phyloP scores from a whole-genome alignment of 2,113 vertebrate species.

The Oncorhynchus tshawytscha region DNA sequence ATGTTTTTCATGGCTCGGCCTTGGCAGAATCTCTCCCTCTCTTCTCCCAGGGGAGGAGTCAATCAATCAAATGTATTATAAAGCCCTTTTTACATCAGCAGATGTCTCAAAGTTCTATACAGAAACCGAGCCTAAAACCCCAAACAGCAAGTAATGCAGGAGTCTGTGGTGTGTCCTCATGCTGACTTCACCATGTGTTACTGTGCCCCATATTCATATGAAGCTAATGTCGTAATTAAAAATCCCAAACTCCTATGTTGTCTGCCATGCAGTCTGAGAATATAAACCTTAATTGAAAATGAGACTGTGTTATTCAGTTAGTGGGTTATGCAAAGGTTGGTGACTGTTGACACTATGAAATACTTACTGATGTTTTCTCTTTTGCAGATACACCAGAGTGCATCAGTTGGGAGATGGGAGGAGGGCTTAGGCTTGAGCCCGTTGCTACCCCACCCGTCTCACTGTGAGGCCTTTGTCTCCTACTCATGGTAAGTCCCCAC shows the following conservation, averaged over 20 bases:
- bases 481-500: slow-evolving; percentile 41
- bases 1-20: neutral
- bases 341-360: neutral
- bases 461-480: slow-evolving; percentile 27
- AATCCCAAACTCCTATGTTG: neutral
- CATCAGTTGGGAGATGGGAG: slow-evolving; percentile 37
- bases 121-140: too few relatives aligned
- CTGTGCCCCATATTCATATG: slow-evolving; percentile 9
- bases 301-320: neutral
- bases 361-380: neutral
- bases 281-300: neutral
- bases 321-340: neutral
- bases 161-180: neutral
- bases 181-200: slow-evolving; percentile 3
- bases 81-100: neutral
- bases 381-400: slow-evolving; percentile 8
- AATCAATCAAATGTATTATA: too few relatives aligned
- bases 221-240: slow-evolving; percentile 21
- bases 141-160: neutral
- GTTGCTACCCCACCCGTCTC: neutral
- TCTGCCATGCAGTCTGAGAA: neutral
- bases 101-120: too few relatives aligned
- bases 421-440: neutral
- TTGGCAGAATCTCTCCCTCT: slow-evolving; percentile 6
- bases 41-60: neutral